These are phyloP conservation scores for Halcyon badia DNA, from an alignment of 2,797 vertebrate species.

Conservation along the genomic window DNA sequence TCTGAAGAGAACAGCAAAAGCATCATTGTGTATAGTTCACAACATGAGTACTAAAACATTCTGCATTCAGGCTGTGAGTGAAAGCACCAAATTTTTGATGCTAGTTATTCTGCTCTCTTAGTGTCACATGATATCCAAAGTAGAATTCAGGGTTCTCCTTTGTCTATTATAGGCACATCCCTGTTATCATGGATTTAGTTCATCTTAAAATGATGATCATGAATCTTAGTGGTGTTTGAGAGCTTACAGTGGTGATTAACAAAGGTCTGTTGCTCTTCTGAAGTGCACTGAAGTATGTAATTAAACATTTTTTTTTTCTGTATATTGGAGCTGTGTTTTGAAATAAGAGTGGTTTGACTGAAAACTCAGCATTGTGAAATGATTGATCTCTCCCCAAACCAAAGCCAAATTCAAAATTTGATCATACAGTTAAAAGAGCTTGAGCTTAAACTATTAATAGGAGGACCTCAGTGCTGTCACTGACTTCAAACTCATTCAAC, in stretches of 20 bases:
- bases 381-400: background rate
- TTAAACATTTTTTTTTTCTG: conserved; percentile 55
- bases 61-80: background rate
- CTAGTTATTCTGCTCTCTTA: background rate
- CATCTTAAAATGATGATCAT: conserved; percentile 53
- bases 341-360: conserved; percentile 60
- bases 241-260: conserved; percentile 61
- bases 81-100: background rate
- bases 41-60: background rate
- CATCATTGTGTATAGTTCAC: fast-evolving
- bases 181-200: conserved; percentile 28
- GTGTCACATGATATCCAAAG: background rate
- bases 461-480: background rate
- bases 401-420: background rate
- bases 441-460: background rate
- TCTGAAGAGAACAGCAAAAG: background rate
- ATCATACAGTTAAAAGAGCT: background rate
- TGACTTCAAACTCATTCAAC: background rate
- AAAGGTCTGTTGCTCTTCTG: conserved; percentile 60
- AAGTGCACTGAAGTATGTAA: conserved; percentile 74
- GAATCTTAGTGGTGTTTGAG: conserved; percentile 53
- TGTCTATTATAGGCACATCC: background rate
- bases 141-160: background rate
- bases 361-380: conserved; percentile 51
- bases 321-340: conserved; percentile 37